phyloP scores from a whole-genome alignment of 2,113 vertebrate genomes.

The Prionailurus viverrinus region DNA sequence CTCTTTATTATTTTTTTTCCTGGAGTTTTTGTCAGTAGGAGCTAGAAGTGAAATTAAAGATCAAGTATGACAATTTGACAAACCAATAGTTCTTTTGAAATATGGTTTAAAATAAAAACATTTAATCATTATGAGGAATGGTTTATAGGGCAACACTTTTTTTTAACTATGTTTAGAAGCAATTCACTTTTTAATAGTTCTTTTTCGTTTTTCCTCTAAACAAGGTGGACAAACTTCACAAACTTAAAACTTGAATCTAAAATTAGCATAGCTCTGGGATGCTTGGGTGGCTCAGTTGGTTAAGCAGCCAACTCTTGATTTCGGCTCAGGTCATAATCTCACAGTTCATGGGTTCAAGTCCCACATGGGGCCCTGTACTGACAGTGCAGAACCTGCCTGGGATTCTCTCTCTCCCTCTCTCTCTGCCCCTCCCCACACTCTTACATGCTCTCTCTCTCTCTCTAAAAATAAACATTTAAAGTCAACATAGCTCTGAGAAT shows the following conservation, averaged over 20 bases:
- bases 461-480: not conserved
- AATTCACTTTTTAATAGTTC: not conserved
- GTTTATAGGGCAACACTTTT: not conserved
- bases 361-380: too few species aligned
- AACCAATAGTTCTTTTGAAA: constrained; percentile 8
- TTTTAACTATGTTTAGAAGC: not conserved
- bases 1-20: not conserved
- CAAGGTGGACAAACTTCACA: not conserved
- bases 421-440: too few species aligned
- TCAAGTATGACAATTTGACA: not conserved
- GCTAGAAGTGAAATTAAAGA: constrained; percentile 13
- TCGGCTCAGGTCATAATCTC: too few species aligned
- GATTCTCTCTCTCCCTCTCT: too few species aligned
- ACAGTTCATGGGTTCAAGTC: too few species aligned
- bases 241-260: constrained; percentile 45
- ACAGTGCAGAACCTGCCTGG: too few species aligned
- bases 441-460: too few species aligned
- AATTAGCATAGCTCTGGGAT: constrained; percentile 33
- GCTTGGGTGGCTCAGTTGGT: too few species aligned
- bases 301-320: too few species aligned
- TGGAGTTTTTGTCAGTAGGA: not conserved
- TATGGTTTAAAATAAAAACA: constrained; percentile 38
- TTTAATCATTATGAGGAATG: not conserved
- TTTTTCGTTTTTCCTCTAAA: not conserved
- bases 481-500: constrained; percentile 35